Conservation (phyloP, 2,797 vertebrate genomes). For the Columba guinea region DNA sequence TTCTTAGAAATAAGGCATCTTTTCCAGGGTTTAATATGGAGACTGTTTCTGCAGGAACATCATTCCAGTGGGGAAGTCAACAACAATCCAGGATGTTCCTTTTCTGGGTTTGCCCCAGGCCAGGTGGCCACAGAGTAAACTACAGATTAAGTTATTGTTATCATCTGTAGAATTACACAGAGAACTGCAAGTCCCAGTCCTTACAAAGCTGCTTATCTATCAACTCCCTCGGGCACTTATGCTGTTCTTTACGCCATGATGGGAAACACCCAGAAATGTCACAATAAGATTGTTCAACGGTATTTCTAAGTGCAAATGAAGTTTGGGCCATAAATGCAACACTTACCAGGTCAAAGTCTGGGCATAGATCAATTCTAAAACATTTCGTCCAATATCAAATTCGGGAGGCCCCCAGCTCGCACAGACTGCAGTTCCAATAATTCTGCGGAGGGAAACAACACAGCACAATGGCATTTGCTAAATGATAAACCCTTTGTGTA, state of each 20-base stretch:
- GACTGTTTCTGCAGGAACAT: not conserved
- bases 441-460: slow-evolving; percentile 63
- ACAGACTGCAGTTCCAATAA: slow-evolving; percentile 82
- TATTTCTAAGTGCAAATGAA: not conserved
- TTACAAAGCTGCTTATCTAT: not conserved
- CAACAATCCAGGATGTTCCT: not conserved
- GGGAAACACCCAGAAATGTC: not conserved
- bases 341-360: slow-evolving; percentile 94
- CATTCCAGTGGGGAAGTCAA: not conserved
- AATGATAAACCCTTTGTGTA: not conserved
- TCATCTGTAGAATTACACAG: not conserved
- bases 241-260: not conserved
- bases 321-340: not conserved
- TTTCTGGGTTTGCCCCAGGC: not conserved
- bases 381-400: slow-evolving; percentile 93
- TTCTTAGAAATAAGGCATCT: not conserved
- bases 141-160: not conserved
- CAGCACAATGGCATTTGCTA: not conserved
- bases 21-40: not conserved
- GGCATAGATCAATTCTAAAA: slow-evolving; percentile 92
- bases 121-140: not conserved
- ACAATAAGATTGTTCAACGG: not conserved
- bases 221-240: not conserved
- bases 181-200: not conserved
- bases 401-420: slow-evolving; percentile 83